Evolutionary conservation across 2,888 invertebrate genomes (phyloP), one percentile per base, ranked within the genome.

Genomic region (Parascotia fuliginaria): DNA sequence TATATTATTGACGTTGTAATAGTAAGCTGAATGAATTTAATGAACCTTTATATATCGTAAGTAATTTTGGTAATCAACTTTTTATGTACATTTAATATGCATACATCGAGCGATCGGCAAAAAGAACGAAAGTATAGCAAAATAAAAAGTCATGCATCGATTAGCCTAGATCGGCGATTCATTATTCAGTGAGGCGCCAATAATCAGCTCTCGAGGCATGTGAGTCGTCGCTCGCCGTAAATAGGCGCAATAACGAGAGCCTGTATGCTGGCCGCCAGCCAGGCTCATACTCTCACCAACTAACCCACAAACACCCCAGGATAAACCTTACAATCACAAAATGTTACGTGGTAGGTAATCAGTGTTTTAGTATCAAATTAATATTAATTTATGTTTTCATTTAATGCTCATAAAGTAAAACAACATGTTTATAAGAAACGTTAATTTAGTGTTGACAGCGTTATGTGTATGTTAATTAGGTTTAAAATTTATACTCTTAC

Each of bases 181-280:
- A 87, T 87, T 85, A 87, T 85, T 82, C 83, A 85, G 76, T 49
- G 70, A 78, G 83, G 85, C 86, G 85, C 85, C 85, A 81, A 81
- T 84, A 82, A 83, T 79, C 81, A 79, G 76, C 73, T 74, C 65
- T 73, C 42, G 61, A 70, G 75, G 78, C 74, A 77, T 77, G 79
- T 75, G 70, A 70, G 65, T 52, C 70, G 61, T 51, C 70, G 61
- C 52, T 59, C 57, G 73, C 75, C 71, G 74, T 76, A 82, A 82
- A 83, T 81, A 80, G 77, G 70, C 48, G 69, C 74, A 73, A 77
- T 77, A 75, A 79, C 71, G 65, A 74, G 76, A 62, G 65, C 50
- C 52, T 55, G 51, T 55, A 56, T 46, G 45, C 46, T 66, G 56
- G 55, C 58, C 32, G 47, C 14, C 44, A 37, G 54, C 57, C 54